These are phyloP conservation scores for Nomada fucata DNA, from an alignment of 2,888 invertebrate species.

Conservation along the genomic window DNA sequence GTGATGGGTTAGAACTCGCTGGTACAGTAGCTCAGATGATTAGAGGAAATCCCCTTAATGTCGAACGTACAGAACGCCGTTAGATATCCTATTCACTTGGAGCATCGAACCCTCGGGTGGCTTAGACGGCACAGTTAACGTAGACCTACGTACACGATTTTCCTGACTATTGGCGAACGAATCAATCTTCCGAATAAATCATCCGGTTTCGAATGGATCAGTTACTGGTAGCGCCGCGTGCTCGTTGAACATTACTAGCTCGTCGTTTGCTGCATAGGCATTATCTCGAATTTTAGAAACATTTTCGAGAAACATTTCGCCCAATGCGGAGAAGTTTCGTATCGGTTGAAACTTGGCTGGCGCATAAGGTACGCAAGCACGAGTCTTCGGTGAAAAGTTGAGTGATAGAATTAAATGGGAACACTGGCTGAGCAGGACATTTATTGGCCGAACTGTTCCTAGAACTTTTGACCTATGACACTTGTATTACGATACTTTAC, in stretches of 20 bases:
- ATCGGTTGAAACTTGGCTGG: conserved; percentile 11
- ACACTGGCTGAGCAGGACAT: conserved; percentile 8
- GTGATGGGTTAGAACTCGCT: not conserved
- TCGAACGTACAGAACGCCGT: not conserved
- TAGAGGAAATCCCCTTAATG: conserved; percentile 4
- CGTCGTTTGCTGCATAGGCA: not conserved
- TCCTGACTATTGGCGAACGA: not conserved
- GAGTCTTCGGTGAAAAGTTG: not conserved
- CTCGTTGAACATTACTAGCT: not conserved
- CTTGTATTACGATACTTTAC: too few species aligned
- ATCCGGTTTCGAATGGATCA: not conserved
- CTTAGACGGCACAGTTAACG: conserved; percentile 2
- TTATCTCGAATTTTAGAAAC: conserved; percentile 33
- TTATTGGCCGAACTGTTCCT: not conserved
- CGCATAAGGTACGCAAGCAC: not conserved
- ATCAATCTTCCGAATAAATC: conserved; percentile 7
- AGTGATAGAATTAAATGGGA: conserved; percentile 8
- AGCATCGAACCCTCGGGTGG: not conserved
- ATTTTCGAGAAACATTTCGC: not conserved
- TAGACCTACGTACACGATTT: not conserved
- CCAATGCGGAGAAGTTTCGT: not conserved
- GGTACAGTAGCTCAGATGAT: not conserved
- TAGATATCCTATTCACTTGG: not conserved
- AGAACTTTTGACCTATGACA: too few species aligned
- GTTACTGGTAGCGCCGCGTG: not conserved